Conservation (phyloP, 64 coral and sea anemone species). For the Porites australiensis region DNA sequence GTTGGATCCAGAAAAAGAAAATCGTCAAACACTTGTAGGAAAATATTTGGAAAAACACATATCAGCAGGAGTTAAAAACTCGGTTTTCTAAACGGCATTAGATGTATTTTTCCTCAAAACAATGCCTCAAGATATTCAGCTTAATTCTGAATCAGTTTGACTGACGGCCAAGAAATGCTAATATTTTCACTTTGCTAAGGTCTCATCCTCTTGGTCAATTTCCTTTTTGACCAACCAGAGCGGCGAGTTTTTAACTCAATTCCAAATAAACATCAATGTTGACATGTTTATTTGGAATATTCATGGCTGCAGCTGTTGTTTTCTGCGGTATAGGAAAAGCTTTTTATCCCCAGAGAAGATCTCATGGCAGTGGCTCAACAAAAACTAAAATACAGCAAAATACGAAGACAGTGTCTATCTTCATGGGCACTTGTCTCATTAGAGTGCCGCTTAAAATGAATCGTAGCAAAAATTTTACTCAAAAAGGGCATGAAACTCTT, state of each 20-base stretch:
- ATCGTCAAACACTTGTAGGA: not conserved
- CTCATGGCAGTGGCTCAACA: not conserved
- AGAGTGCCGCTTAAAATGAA: too few relatives aligned
- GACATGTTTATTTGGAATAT: conserved; percentile 34
- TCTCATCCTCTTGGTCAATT: not conserved
- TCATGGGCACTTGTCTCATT: too few relatives aligned
- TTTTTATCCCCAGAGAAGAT: not conserved
- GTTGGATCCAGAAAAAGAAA: not conserved
- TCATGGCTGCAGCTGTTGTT: not conserved
- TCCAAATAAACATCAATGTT: conserved; percentile 26
- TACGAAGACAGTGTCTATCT: too few relatives aligned
- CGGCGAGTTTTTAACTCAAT: conserved; percentile 19
- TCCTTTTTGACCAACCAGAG: conserved; percentile 18
- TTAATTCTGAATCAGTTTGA: not conserved
- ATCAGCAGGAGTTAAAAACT: not conserved
- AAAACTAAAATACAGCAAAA: too few relatives aligned
- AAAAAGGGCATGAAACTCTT: not conserved
- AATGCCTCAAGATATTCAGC: not conserved
- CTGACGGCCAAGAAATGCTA: not conserved
- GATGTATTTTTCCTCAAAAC: not conserved
- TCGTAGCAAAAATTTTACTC: too few relatives aligned
- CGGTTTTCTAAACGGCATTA: conserved; percentile 27
- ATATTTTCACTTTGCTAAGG: not conserved
- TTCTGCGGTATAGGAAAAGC: conserved; percentile 10
- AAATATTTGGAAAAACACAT: not conserved